phyloP scores from a whole-genome alignment of 1,140 invertebrate genomes.

The Medauroidea extradentata region DNA sequence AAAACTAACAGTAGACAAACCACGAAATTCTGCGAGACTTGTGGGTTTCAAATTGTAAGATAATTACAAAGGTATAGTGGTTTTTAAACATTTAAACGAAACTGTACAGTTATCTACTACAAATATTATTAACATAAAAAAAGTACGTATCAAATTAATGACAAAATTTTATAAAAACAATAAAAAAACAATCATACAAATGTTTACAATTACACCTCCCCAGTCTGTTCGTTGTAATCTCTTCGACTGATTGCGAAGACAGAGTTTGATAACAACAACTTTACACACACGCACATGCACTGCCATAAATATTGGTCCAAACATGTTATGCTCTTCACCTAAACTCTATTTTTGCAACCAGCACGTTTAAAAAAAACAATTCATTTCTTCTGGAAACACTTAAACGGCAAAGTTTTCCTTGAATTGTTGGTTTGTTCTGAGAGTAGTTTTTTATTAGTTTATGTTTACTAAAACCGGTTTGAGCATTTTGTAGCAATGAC shows the following conservation, averaged over 20 bases:
- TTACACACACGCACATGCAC: neutral
- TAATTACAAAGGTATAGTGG: neutral
- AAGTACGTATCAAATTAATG: neutral
- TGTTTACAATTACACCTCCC: neutral
- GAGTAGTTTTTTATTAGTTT: neutral
- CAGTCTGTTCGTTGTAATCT: neutral
- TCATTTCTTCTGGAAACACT: neutral
- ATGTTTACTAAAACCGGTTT: neutral
- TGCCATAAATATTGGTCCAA: constrained; percentile 3
- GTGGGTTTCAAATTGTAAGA: no score
- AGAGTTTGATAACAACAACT: neutral
- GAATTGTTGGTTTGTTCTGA: neutral
- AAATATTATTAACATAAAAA: neutral
- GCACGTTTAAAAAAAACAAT: neutral
- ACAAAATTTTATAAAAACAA: neutral
- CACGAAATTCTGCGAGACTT: no score
- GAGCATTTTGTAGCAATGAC: constrained; percentile 13
- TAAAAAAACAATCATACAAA: neutral
- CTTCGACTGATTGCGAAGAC: constrained; percentile 4
- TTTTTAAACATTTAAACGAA: neutral
- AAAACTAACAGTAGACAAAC: no score
- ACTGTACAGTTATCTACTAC: constrained; percentile 2
- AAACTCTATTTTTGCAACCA: constrained; percentile 9
- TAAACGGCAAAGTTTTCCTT: neutral
- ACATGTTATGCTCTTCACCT: neutral